These are phyloP conservation scores for Homarus americanus DNA, from an alignment of 1,140 invertebrate species.

Conservation along the genomic window DNA sequence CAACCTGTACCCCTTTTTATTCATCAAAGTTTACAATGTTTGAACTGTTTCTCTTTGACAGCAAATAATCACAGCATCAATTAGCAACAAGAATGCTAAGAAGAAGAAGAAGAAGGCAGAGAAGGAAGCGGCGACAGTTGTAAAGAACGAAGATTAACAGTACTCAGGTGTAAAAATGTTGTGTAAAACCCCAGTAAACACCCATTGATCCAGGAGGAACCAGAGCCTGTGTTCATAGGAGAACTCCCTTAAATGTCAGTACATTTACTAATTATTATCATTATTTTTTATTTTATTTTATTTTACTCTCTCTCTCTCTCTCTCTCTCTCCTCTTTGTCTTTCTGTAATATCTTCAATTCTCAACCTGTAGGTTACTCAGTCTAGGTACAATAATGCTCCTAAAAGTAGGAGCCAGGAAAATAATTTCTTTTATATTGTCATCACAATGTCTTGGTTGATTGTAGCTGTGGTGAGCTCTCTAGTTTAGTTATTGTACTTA, in stretches of 20 bases:
- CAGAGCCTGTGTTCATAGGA: conserved; percentile 29
- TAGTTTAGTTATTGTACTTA: conserved; percentile 50
- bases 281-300: neutral
- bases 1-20: no score
- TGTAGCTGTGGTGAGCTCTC: conserved; percentile 34
- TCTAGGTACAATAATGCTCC: neutral
- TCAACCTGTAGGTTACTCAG: neutral
- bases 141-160: conserved; percentile 58
- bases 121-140: conserved; percentile 67
- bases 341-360: neutral
- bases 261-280: neutral
- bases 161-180: neutral
- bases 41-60: conserved; percentile 78
- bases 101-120: conserved; percentile 88
- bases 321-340: no score
- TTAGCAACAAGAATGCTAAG: conserved; percentile 88
- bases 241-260: conserved; percentile 29
- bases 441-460: neutral
- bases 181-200: conserved; percentile 34
- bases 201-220: conserved; percentile 36
- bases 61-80: conserved; percentile 86
- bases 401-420: no score
- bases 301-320: no score
- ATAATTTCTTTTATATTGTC: neutral
- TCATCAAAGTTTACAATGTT: neutral